Evolutionary conservation across 2,888 invertebrate species (phyloP).

Genomic region (Ariolimax columbianus): DNA sequence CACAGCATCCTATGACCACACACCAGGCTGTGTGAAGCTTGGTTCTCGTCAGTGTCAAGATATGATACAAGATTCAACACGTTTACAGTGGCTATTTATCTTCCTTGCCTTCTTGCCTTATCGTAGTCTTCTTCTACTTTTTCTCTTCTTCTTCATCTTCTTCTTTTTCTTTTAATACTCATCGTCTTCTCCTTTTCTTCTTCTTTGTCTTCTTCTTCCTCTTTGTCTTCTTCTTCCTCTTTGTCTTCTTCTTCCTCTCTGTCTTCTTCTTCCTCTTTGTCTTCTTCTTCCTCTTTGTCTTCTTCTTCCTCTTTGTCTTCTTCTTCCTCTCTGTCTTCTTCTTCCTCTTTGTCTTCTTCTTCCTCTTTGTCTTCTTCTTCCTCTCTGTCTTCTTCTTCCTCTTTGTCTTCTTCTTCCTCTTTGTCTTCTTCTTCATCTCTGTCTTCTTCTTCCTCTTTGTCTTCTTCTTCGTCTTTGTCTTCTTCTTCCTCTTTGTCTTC

Average conservation of each 20-base stretch:
- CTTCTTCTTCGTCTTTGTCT: background rate
- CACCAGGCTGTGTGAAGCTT: too few relatives aligned
- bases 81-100: too few relatives aligned
- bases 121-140: slow-evolving; percentile 21
- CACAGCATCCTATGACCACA: too few relatives aligned
- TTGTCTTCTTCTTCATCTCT: background rate
- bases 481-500: too few relatives aligned
- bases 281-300: background rate
- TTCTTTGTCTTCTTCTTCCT: background rate
- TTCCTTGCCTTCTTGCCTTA: too few relatives aligned
- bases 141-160: background rate
- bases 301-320: slow-evolving; percentile 13
- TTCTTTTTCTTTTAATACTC: too few relatives aligned
- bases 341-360: background rate
- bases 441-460: background rate
- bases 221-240: slow-evolving; percentile 9
- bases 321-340: slow-evolving; percentile 6
- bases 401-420: background rate
- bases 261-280: background rate
- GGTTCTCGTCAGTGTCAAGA: too few relatives aligned
- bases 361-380: background rate
- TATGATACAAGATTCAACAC: too few relatives aligned
- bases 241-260: background rate
- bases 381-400: background rate
- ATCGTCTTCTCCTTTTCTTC: slow-evolving; percentile 20